Conservation (phyloP, 1,140 invertebrate genomes). For the Drosophila nebulosa region DNA sequence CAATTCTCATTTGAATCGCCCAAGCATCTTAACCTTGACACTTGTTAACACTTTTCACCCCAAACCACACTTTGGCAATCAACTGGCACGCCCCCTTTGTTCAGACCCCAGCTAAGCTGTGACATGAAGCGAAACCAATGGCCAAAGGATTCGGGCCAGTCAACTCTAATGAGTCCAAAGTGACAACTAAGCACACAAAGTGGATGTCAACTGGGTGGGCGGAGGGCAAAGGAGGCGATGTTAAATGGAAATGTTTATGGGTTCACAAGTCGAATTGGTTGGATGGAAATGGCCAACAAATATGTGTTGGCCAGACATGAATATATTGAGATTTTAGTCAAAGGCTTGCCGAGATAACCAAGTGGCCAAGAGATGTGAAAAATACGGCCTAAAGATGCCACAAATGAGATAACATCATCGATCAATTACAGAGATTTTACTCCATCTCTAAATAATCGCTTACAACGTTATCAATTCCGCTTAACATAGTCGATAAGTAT, state of each 20-base stretch:
- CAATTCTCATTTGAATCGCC: neutral
- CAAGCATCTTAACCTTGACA: slow-evolving; percentile 22
- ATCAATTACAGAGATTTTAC: too few species aligned
- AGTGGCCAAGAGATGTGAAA: neutral
- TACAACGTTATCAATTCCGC: too few species aligned
- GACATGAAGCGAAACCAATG: slow-evolving; percentile 30
- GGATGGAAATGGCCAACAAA: neutral
- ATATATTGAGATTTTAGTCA: neutral
- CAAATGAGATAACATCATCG: too few species aligned
- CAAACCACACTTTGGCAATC: neutral
- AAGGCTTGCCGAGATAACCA: neutral
- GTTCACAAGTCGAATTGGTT: neutral
- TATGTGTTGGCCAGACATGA: neutral
- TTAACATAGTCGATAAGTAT: too few species aligned
- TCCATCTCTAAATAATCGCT: too few species aligned
- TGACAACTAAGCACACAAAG: neutral
- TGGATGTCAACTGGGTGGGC: neutral
- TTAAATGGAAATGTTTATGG: neutral
- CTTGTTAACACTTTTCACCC: neutral
- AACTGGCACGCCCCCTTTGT: neutral
- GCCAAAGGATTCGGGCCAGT: neutral
- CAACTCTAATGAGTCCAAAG: neutral
- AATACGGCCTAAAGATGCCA: too few species aligned
- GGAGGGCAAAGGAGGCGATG: neutral
- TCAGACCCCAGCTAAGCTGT: neutral